phyloP scores from a whole-genome alignment of 1,140 invertebrate genomes.

The Zaprionus africanus region DNA sequence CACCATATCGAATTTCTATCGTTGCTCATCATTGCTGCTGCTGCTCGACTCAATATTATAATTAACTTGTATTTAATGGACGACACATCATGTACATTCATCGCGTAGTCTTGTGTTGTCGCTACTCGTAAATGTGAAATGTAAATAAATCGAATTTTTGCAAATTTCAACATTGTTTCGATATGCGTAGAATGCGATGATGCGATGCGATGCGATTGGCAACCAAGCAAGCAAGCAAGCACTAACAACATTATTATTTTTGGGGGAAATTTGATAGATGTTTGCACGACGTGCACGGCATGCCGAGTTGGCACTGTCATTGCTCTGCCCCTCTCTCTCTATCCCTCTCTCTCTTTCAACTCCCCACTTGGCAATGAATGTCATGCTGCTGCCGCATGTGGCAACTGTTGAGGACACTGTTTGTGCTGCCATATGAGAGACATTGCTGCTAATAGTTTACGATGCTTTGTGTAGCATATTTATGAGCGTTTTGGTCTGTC shows the following conservation, averaged over 20 bases:
- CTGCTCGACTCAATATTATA: slow-evolving; percentile 12
- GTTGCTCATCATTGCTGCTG: background rate
- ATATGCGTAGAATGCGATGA: slow-evolving; percentile 2
- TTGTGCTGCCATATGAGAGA: slow-evolving; percentile 25
- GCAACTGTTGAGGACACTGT: slow-evolving; percentile 30
- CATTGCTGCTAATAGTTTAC: slow-evolving; percentile 62
- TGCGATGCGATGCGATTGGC: background rate
- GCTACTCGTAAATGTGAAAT: slow-evolving; percentile 50
- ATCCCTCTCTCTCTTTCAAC: too few relatives aligned
- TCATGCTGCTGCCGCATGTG: slow-evolving; percentile 34
- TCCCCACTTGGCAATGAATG: slow-evolving; percentile 28
- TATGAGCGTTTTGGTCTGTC: slow-evolving; percentile 35
- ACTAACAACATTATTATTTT: slow-evolving; percentile 29
- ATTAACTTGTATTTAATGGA: slow-evolving; percentile 20
- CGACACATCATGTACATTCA: slow-evolving; percentile 58
- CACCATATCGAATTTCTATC: background rate
- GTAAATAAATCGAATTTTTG: slow-evolving; percentile 76
- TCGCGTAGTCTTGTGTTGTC: slow-evolving; percentile 46
- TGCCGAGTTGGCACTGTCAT: slow-evolving; percentile 7
- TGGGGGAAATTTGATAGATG: slow-evolving; percentile 40
- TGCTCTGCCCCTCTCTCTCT: too few relatives aligned
- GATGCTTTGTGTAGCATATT: slow-evolving; percentile 59
- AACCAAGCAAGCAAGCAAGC: background rate
- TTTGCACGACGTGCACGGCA: slow-evolving; percentile 24
- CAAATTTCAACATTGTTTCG: slow-evolving; percentile 53